Evolutionary conservation across 2,113 vertebrate species (phyloP).

Genomic region (Pandion haliaetus): DNA sequence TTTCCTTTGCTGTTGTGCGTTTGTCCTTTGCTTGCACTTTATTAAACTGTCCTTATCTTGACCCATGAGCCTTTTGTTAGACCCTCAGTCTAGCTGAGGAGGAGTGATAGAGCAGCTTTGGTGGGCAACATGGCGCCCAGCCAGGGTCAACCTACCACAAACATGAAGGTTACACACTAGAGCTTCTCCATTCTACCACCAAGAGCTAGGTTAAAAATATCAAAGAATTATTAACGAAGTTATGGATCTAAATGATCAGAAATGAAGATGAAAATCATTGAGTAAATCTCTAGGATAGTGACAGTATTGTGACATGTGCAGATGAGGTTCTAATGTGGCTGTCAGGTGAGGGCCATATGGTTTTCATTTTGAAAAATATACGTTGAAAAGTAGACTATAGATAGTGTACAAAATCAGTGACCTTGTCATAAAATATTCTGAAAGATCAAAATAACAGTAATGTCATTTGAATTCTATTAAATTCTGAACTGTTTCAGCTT

Average conservation of each 20-base stretch:
- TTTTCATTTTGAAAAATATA: background rate
- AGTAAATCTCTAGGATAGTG: background rate
- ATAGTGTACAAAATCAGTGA: background rate
- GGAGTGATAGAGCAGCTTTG: no score
- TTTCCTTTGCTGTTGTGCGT: no score
- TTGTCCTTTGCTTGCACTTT: no score
- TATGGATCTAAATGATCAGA: background rate
- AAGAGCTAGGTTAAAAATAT: background rate
- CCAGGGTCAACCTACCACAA: no score
- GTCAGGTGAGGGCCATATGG: background rate
- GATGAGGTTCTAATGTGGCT: background rate
- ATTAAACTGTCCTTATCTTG: no score
- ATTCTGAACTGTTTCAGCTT: background rate
- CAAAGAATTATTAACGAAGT: background rate
- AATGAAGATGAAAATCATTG: background rate
- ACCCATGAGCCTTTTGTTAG: no score
- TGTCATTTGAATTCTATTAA: background rate
- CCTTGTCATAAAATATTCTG: constrained; percentile 27
- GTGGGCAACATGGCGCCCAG: no score
- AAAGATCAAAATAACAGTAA: background rate
- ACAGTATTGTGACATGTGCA: background rate
- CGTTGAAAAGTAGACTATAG: background rate
- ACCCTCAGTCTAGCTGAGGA: no score
- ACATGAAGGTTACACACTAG: background rate
- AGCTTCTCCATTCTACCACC: background rate